phyloP scores from a whole-genome alignment of 1,140 invertebrate genomes.

The Leptoteleia sp. region DNA sequence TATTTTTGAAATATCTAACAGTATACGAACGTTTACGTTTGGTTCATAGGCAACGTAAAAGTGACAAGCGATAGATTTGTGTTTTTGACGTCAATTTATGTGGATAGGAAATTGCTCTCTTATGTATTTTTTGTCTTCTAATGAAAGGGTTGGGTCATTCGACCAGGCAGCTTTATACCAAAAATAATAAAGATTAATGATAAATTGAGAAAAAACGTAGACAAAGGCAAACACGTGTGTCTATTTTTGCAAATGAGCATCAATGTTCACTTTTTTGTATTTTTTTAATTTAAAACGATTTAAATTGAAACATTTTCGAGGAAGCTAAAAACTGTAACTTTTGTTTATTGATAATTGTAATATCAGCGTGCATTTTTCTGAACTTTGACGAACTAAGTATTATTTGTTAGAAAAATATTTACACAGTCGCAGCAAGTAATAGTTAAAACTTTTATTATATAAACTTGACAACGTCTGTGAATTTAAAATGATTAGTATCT shows the following conservation, averaged over 20 bases:
- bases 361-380: neutral
- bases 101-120: conserved; percentile 20
- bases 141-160: conserved; percentile 11
- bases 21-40: conserved; percentile 38
- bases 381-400: neutral
- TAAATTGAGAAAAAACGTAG: conserved; percentile 25
- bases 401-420: neutral
- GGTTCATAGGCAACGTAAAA: conserved; percentile 15
- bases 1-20: conserved; percentile 48
- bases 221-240: conserved; percentile 68
- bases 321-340: neutral
- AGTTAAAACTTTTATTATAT: neutral
- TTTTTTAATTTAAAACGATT: conserved; percentile 67
- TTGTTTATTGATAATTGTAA: neutral
- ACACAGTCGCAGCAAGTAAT: conserved; percentile 1
- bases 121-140: conserved; percentile 27
- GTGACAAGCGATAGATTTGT: conserved; percentile 12
- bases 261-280: conserved; percentile 73
- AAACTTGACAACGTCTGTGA: neutral
- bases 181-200: conserved; percentile 63
- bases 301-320: neutral
- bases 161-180: conserved; percentile 76
- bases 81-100: conserved; percentile 20
- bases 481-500: neutral
- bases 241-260: conserved; percentile 77